These are phyloP conservation scores for Sciurus carolinensis DNA, from an alignment of 2,797 vertebrate species.

Conservation along the genomic window DNA sequence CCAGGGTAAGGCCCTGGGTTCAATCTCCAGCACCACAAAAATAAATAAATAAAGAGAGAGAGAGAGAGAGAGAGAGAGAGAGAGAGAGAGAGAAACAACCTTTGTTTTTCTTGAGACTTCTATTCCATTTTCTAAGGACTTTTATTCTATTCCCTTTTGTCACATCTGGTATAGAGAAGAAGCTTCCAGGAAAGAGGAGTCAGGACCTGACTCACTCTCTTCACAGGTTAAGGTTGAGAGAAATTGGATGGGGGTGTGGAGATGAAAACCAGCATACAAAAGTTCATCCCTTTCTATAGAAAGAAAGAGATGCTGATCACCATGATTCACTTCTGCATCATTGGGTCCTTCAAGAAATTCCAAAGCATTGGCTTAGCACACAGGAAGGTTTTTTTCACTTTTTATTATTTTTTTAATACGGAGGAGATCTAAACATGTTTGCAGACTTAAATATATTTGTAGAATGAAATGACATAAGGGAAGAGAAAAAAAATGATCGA, in stretches of 20 bases:
- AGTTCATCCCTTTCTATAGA: neutral
- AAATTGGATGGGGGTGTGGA: fast-evolving
- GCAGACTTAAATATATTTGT: neutral
- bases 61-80: no score
- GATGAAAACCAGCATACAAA: neutral
- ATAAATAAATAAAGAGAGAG: no score
- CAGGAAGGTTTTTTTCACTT: neutral
- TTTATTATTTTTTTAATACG: neutral
- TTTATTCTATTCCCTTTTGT: neutral
- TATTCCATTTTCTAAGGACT: neutral
- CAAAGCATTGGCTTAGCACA: neutral
- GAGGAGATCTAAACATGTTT: neutral
- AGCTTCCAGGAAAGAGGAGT: neutral
- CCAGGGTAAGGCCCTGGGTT: no score
- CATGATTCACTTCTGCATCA: neutral
- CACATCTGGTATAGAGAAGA: neutral
- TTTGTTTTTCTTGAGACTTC: neutral
- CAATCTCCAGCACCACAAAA: no score
- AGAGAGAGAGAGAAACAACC: neutral
- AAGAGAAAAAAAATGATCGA: neutral
- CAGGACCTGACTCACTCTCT: neutral
- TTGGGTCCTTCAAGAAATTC: neutral
- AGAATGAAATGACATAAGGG: neutral
- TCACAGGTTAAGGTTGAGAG: neutral
- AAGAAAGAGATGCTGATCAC: neutral